Conservation (phyloP, 2,797 vertebrate species). For the Heterohyrax brucei region DNA sequence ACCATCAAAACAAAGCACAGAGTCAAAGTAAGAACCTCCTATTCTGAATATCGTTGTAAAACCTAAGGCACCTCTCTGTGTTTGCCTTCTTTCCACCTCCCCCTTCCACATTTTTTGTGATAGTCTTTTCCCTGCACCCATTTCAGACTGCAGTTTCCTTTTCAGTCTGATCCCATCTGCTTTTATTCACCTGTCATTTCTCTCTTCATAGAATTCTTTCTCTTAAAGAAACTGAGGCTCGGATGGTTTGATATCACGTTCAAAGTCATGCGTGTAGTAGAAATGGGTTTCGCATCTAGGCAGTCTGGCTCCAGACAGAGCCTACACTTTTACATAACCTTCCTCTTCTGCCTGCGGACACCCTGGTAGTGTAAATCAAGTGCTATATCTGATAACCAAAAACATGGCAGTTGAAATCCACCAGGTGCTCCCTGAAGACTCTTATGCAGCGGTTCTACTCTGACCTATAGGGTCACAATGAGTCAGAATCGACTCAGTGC, state of each 20-base stretch:
- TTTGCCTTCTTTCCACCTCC: neutral
- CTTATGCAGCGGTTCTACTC: too few relatives aligned
- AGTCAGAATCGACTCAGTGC: too few relatives aligned
- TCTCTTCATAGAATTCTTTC: neutral
- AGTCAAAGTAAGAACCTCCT: neutral
- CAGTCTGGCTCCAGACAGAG: neutral
- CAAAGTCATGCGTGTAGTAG: neutral
- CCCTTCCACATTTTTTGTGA: neutral
- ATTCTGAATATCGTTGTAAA: neutral
- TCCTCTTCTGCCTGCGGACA: neutral
- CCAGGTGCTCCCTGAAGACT: too few relatives aligned
- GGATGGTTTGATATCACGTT: neutral
- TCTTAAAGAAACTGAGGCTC: neutral
- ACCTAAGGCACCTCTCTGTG: accelerated
- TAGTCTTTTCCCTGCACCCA: neutral
- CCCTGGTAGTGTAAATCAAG: too few relatives aligned
- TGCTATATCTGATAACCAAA: too few relatives aligned
- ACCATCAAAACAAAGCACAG: neutral
- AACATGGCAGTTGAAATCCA: too few relatives aligned
- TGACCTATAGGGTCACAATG: too few relatives aligned
- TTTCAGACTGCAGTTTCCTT: neutral
- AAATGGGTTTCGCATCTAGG: neutral
- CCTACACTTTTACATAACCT: neutral
- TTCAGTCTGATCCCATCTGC: neutral
- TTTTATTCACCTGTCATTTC: neutral